Evolutionary conservation across 2,113 vertebrate species (phyloP).

Genomic region (Semnopithecus entellus): DNA sequence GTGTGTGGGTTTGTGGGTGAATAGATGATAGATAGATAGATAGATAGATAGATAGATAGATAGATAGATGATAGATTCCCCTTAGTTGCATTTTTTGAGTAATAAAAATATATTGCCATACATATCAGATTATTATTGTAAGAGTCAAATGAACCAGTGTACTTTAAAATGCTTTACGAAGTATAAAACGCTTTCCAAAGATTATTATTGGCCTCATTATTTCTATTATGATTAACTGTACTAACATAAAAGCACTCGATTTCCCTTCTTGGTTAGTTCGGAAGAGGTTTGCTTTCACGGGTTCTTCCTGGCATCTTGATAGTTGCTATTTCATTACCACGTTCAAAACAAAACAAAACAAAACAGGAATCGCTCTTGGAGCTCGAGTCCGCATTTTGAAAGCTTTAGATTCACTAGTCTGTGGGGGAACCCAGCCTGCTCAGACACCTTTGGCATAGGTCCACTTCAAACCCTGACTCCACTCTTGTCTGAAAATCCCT

Average conservation of each 20-base stretch:
- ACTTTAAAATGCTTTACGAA: conserved; percentile 40
- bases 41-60: too few relatives aligned
- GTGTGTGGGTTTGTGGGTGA: not conserved
- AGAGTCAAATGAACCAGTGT: not conserved
- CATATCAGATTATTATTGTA: not conserved
- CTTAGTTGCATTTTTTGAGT: not conserved
- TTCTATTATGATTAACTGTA: conserved; percentile 42
- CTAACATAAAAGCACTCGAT: conserved; percentile 37
- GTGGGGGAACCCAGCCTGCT: not conserved
- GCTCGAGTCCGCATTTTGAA: not conserved
- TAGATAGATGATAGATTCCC: not conserved
- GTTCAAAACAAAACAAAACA: not conserved
- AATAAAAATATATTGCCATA: not conserved
- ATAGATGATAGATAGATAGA: too few relatives aligned
- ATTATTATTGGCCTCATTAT: conserved; percentile 37
- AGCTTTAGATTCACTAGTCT: not conserved
- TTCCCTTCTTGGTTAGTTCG: conserved; percentile 54
- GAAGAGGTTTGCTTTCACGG: conserved; percentile 18
- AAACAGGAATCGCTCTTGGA: not conserved
- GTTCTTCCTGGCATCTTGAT: conserved; percentile 46
- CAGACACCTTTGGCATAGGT: not conserved
- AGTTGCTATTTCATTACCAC: not conserved
- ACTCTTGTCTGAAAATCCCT: not conserved
- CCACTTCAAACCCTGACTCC: not conserved
- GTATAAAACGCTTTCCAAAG: conserved; percentile 8